Percentiles rank a stretch among this genome's conserved stretches.
Conservation (phyloP, 2,888 invertebrate genomes). For the Hecatera dysodea region DNA sequence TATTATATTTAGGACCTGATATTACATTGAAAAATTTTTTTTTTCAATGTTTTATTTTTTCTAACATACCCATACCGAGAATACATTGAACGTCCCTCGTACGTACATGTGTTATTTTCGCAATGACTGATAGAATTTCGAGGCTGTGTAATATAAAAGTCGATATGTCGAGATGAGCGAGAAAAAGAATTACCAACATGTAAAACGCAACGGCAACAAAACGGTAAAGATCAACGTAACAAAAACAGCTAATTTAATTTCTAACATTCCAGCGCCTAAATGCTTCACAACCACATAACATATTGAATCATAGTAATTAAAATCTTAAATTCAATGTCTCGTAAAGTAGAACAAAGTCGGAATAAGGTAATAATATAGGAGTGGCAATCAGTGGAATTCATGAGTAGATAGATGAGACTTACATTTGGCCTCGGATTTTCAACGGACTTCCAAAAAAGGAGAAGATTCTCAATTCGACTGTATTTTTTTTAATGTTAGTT, state of each 20-base stretch:
- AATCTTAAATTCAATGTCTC: conserved; percentile 43
- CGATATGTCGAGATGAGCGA: conserved; percentile 17
- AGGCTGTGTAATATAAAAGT: conserved; percentile 52
- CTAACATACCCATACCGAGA: too few species aligned
- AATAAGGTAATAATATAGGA: background rate
- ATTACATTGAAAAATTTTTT: too few species aligned
- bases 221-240: conserved; percentile 51
- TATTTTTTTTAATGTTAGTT: too few species aligned
- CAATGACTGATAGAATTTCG: conserved; percentile 54
- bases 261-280: conserved; percentile 26
- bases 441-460: too few species aligned
- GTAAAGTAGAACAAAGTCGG: conserved; percentile 37
- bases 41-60: too few species aligned
- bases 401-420: conserved; percentile 2
- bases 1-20: too few species aligned
- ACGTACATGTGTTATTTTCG: conserved; percentile 34
- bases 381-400: background rate
- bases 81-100: too few species aligned
- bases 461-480: too few species aligned
- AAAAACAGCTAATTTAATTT: conserved; percentile 53
- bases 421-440: conserved; percentile 17
- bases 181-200: conserved; percentile 26
- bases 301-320: conserved; percentile 64
- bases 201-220: conserved; percentile 42
- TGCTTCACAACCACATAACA: conserved; percentile 52